phyloP scores from a whole-genome alignment of 2,888 invertebrate genomes.

The Amphipyra tragopoginis region DNA sequence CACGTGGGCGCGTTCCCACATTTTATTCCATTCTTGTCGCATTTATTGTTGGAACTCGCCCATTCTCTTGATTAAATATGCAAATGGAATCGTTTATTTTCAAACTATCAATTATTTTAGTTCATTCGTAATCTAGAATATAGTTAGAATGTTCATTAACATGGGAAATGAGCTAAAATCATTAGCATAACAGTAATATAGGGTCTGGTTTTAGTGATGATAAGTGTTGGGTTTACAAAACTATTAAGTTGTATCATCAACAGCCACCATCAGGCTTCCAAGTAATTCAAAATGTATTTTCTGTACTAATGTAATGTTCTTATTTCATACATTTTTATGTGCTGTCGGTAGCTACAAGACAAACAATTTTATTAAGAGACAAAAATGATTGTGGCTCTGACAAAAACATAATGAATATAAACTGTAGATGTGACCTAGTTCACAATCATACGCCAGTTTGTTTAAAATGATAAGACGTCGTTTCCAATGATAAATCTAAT shows the following conservation, averaged over 20 bases:
- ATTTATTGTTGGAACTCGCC: conserved; percentile 48
- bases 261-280: neutral
- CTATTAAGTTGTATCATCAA: conserved; percentile 4
- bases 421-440: conserved; percentile 71
- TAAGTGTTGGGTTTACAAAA: conserved; percentile 14
- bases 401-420: conserved; percentile 53
- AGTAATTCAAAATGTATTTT: conserved; percentile 3
- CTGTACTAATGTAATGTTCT: conserved; percentile 2
- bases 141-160: conserved; percentile 35
- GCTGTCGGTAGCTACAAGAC: conserved; percentile 20
- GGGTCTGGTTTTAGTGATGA: conserved; percentile 26
- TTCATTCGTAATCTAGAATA: conserved; percentile 38
- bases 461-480: conserved; percentile 57
- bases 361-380: conserved; percentile 27
- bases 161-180: conserved; percentile 21
- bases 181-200: conserved; percentile 17
- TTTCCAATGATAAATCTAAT: conserved; percentile 68
- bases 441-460: conserved; percentile 64
- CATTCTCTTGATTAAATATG: conserved; percentile 56
- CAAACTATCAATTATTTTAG: conserved; percentile 33
- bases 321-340: neutral
- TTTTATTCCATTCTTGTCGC: conserved; percentile 56
- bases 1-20: conserved; percentile 70
- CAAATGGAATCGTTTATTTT: conserved; percentile 51
- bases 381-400: conserved; percentile 23